phyloP scores from a whole-genome alignment of 2,797 vertebrate genomes.

The Sardinella longiceps region DNA sequence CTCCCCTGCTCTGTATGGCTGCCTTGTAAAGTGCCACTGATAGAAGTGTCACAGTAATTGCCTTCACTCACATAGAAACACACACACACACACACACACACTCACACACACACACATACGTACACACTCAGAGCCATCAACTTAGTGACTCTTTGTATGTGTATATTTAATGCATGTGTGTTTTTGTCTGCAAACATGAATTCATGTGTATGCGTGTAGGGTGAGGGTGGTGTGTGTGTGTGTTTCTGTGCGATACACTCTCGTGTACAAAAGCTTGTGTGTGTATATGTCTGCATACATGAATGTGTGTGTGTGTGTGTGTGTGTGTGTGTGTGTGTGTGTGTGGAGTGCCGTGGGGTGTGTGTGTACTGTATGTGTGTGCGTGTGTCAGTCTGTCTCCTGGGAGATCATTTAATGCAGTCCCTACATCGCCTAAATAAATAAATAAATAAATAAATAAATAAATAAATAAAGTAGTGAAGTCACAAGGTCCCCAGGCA shows the following conservation, averaged over 20 bases:
- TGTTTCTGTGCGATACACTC: not conserved
- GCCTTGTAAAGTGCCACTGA: conserved; percentile 42
- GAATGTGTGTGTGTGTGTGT: not conserved
- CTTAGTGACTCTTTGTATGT: not conserved
- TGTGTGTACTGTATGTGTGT: conserved; percentile 1
- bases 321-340: not conserved
- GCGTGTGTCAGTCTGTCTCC: not conserved
- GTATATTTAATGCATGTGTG: not conserved
- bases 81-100: not conserved
- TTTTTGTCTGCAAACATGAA: not conserved
- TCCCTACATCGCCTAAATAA: conserved; percentile 29
- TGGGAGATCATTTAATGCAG: conserved; percentile 43
- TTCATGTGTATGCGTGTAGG: not conserved
- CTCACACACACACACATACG: not conserved
- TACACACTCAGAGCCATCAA: too few relatives aligned
- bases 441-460: conserved; percentile 22
- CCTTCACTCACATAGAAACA: not conserved
- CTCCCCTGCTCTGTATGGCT: conserved; percentile 41
- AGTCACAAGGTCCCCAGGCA: conserved; percentile 30
- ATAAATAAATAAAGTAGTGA: conserved; percentile 23
- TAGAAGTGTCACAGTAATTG: conserved; percentile 39
- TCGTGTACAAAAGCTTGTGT: too few relatives aligned
- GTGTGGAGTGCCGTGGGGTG: not conserved
- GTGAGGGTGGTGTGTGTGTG: not conserved
- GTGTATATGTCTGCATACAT: not conserved